These are phyloP conservation scores for Acanthosepion lycidas DNA, from an alignment of 2,888 invertebrate genomes.

Conservation along the genomic window DNA sequence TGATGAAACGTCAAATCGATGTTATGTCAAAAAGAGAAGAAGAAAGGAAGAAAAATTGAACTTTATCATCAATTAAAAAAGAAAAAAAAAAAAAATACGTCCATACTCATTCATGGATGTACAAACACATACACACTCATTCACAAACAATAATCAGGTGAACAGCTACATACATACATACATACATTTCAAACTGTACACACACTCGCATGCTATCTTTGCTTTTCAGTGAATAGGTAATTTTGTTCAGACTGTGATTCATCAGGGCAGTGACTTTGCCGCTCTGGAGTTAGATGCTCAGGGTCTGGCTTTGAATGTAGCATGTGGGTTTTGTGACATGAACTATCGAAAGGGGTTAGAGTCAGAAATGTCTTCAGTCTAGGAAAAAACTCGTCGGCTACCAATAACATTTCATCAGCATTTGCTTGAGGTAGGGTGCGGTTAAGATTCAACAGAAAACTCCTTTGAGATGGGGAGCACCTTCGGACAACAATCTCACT, in stretches of 20 bases:
- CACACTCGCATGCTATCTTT: neutral
- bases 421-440: slow-evolving; percentile 34
- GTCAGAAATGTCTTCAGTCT: slow-evolving; percentile 25
- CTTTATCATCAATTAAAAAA: neutral
- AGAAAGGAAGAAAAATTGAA: neutral
- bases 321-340: neutral
- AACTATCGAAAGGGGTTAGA: neutral
- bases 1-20: neutral
- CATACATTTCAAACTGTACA: neutral
- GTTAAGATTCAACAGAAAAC: slow-evolving; percentile 35
- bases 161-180: neutral
- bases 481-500: neutral
- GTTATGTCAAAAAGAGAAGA: neutral
- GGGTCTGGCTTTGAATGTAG: slow-evolving; percentile 33
- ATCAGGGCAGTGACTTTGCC: neutral
- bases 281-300: neutral
- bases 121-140: neutral
- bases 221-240: neutral
- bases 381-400: slow-evolving; percentile 33
- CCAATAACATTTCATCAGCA: slow-evolving; percentile 23
- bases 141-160: neutral
- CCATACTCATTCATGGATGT: neutral
- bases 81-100: neutral
- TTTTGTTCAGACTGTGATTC: slow-evolving; percentile 14
- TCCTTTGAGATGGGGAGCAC: neutral